Base-by-base conservation (phyloP, 2,888 invertebrate genomes). In the Eupithecia centaureata region DNA sequence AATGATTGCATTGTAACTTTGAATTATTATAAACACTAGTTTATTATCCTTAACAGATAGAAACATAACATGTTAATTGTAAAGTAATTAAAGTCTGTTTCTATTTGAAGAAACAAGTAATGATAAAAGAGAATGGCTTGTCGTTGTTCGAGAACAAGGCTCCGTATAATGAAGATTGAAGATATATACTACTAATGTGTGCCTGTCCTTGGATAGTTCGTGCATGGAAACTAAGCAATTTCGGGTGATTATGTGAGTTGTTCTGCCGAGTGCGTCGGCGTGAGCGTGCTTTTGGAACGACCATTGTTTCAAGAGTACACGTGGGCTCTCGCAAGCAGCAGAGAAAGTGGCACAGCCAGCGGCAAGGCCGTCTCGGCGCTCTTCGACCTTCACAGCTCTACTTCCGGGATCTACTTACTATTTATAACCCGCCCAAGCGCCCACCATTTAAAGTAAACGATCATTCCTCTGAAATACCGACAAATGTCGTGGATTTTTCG, bases 331-430 rank as follows among this genome's bases (percentile, higher is more conserved):
- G 76, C 74, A 74, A 81, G 80, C 80, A 83, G 82, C 81, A 78
- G 91, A 88, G 92, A 92, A 92, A 92, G 92, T 92, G 82, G 89
- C 87, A 89, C 91, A 90, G 87, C 89, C 87, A 82, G 75, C 86
- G 89, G 90, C 92, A 92, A 92, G 92, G 92, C 88, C 91, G 89
- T 86, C 84, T 81, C 79, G 83, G 80, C 79, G 82, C 82, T 85
- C 81, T 84, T 77, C 88, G 90, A 90, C 91, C 92, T 92, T 91
- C 88, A 82, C 77, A 77, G 75, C 74, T 78, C 74, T 79, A 80
- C 82, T 89, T 92, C 91, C 91, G 89, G 88, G 82, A 82, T 81
- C 79, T 81, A 79, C 79, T 76, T 76, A 79, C 76, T 75, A 77
- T 73, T 74, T 71, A 75, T 67, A 75, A 68, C 69, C 57, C 30